Evolutionary conservation across 2,113 vertebrate genomes (phyloP).

Genomic region (Oceanodroma tethys): DNA sequence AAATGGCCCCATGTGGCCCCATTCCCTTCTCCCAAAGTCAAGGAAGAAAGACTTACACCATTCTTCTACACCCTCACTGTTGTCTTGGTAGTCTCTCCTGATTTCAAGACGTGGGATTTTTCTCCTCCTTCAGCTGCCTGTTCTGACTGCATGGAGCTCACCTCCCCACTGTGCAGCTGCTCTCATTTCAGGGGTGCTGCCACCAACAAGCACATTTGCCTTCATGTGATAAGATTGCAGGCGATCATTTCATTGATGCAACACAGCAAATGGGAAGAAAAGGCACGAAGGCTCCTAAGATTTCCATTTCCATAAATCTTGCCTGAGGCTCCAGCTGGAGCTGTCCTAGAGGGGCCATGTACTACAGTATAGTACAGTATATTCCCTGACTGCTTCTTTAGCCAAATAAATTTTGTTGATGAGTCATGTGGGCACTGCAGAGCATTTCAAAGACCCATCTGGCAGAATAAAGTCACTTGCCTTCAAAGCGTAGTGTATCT

Average conservation of each 20-base stretch:
- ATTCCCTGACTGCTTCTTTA: constrained; percentile 43
- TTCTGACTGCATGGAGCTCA: background rate
- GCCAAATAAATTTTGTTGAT: constrained; percentile 59
- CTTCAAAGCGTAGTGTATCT: constrained; percentile 30
- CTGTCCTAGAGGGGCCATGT: constrained; percentile 30
- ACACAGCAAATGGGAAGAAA: background rate
- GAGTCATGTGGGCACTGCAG: constrained; percentile 37
- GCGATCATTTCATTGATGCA: background rate
- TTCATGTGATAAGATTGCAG: background rate
- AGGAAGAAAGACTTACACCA: background rate
- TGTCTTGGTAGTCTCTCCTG: background rate
- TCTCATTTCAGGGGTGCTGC: background rate
- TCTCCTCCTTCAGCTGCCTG: background rate
- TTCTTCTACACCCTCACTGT: background rate
- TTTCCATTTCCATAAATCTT: constrained; percentile 60
- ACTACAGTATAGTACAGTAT: constrained; percentile 56
- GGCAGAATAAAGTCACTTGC: constrained; percentile 45
- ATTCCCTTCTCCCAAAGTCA: background rate
- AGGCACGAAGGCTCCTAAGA: background rate
- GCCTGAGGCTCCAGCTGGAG: constrained; percentile 54
- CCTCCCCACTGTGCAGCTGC: background rate
- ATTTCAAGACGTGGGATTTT: background rate
- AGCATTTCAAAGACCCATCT: constrained; percentile 59
- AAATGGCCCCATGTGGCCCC: background rate
- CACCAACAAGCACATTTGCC: background rate